These are phyloP conservation scores for Xyrichtys novacula DNA, from an alignment of 2,797 vertebrate species.

Conservation along the genomic window DNA sequence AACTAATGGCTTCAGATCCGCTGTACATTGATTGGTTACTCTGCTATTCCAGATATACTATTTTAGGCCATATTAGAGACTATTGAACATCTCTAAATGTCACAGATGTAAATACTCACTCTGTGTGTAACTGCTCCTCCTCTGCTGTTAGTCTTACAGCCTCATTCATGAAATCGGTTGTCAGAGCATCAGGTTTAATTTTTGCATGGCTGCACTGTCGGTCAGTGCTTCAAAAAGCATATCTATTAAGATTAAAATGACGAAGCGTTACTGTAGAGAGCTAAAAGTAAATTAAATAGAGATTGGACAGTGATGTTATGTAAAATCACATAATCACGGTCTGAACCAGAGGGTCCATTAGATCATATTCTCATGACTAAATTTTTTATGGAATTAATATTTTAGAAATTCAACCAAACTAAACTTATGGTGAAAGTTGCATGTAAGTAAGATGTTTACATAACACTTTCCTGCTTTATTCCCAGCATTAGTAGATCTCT, in stretches of 20 bases:
- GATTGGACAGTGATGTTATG: not conserved
- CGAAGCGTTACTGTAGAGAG: not conserved
- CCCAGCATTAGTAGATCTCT: slow-evolving; percentile 9
- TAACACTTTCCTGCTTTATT: slow-evolving; percentile 2
- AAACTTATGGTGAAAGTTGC: not conserved
- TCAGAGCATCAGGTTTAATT: not conserved
- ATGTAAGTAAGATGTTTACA: not conserved
- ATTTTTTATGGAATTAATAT: not conserved
- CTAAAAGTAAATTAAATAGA: not conserved
- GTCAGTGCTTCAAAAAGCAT: not conserved
- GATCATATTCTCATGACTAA: not conserved
- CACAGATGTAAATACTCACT: not conserved
- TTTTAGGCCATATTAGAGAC: not conserved
- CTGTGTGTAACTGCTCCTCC: not conserved
- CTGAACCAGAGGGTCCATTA: not conserved
- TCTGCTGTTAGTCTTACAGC: not conserved
- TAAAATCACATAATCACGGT: not conserved
- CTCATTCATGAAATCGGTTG: not conserved
- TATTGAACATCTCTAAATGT: not conserved
- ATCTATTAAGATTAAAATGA: not conserved
- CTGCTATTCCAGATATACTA: not conserved
- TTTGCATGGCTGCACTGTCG: not conserved
- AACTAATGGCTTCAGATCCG: not conserved
- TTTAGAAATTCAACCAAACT: not conserved
- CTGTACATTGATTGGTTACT: no score